phyloP scores from a whole-genome alignment of 2,888 invertebrate species.

The Scotopteryx bipunctaria region DNA sequence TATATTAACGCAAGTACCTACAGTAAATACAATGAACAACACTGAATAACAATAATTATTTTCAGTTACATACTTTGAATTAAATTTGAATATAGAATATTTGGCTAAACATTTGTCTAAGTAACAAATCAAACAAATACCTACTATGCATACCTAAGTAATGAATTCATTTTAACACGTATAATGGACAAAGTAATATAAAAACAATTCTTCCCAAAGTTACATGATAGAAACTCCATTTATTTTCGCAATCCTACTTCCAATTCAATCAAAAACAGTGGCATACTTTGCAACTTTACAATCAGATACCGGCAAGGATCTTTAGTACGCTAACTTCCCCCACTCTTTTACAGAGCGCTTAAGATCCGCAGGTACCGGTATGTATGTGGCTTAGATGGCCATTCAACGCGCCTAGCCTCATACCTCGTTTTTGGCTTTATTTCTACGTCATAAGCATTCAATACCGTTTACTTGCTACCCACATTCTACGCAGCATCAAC shows the following conservation, averaged over 20 bases:
- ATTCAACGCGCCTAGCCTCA: background rate
- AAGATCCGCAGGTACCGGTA: too few species aligned
- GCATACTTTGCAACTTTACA: background rate
- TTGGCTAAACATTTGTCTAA: slow-evolving; percentile 60
- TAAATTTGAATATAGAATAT: slow-evolving; percentile 40
- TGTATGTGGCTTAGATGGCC: too few species aligned
- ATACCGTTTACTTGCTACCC: slow-evolving; percentile 33
- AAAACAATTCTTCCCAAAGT: slow-evolving; percentile 17
- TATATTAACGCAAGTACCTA: slow-evolving; percentile 47
- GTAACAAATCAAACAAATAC: slow-evolving; percentile 49
- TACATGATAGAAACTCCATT: slow-evolving; percentile 24
- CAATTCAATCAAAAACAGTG: slow-evolving; percentile 29
- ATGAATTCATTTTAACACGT: slow-evolving; percentile 13
- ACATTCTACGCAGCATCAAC: slow-evolving; percentile 43
- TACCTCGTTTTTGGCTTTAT: slow-evolving; percentile 13
- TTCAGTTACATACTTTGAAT: slow-evolving; percentile 18
- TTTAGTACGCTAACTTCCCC: too few species aligned
- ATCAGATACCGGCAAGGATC: too few species aligned
- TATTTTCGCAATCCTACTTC: slow-evolving; percentile 40
- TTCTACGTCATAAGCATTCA: slow-evolving; percentile 23
- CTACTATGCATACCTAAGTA: slow-evolving; percentile 17
- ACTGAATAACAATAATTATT: slow-evolving; percentile 37
- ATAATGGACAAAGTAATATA: slow-evolving; percentile 13
- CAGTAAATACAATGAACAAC: slow-evolving; percentile 33
- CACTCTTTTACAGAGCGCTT: too few species aligned